Evolutionary conservation across 2,888 invertebrate genomes (phyloP), one percentile per base, ranked within the genome.

Genomic region (Willowsia nigromaculata): DNA sequence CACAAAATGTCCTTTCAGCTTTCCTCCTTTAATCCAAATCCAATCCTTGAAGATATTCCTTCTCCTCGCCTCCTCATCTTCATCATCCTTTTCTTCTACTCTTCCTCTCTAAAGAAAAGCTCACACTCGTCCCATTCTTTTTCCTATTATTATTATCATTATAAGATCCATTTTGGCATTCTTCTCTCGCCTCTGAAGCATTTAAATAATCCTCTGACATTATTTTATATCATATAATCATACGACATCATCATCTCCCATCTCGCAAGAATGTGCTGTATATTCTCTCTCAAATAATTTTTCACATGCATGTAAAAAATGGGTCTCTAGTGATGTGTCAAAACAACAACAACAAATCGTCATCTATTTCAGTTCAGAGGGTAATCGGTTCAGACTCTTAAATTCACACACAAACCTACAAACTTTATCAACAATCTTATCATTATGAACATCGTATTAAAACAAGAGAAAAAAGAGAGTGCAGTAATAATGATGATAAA

Each of bases 1-100:
- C 59, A 76, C 88, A 88, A 88, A 88, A 88, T 88, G 88, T 88
- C 83, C 71, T 37, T 11, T 40, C 30, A 47, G 47, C 30, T 74
- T 74, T 47, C 47, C 7, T 43, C 74, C 13, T 74, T 47, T 78
- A 78, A 53, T 78, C 33, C 18, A 37, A 53, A 53, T 78, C 71
- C 71, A 74, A 74, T 47, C 43, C 71, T n/a, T n/a, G n/a, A n/a
- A n/a, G n/a, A 15, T 33, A 65, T 65, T 65, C 33, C 9, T 25
- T 25, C 27, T 59, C 59, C 27, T 13, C 13, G 25, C 59, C 25
- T 59, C 59, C 25, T 59, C 56, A 56, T 56, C 6, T 22, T 27
- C 27, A 11, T 25, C n/a, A 50, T 11, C n/a, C 15, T 50, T 4
- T 11, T 59, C 7, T n/a, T n/a, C n/a, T n/a, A n/a, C n/a, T n/a